Conservation (phyloP, 2,113 vertebrate species). For the Tapirus terrestris region DNA sequence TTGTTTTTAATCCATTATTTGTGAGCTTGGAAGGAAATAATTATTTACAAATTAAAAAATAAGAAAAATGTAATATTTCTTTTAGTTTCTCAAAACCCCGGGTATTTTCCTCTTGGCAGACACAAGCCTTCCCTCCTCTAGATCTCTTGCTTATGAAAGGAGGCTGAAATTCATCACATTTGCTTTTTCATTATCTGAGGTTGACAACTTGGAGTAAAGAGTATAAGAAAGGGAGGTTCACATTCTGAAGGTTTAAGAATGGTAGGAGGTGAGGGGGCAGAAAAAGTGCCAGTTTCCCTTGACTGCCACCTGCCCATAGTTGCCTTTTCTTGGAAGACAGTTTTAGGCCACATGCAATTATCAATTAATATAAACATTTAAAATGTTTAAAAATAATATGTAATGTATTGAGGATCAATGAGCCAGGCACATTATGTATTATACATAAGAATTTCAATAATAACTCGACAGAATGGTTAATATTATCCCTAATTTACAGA, state of each 20-base stretch:
- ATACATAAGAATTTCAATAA: not conserved
- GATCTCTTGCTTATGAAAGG: not conserved
- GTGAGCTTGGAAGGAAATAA: conserved; percentile 26
- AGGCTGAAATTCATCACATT: not conserved
- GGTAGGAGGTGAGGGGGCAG: not conserved
- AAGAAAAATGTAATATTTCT: not conserved
- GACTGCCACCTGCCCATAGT: not conserved
- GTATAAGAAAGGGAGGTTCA: not conserved
- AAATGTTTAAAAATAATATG: not conserved
- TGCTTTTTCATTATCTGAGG: not conserved
- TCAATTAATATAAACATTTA: not conserved
- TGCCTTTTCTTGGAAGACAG: not conserved
- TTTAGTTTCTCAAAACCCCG: not conserved
- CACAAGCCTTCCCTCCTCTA: not conserved
- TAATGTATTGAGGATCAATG: not conserved
- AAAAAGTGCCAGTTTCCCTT: not conserved
- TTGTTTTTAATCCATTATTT: conserved; percentile 34
- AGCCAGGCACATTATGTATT: not conserved
- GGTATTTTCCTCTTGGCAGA: not conserved
- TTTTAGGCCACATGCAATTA: conserved; percentile 59
- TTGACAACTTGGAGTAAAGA: not conserved
- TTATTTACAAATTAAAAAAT: conserved; percentile 39
- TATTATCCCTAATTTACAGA: not conserved
- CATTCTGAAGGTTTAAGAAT: not conserved
- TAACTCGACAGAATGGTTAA: not conserved